phyloP scores from a whole-genome alignment of 2,888 invertebrate genomes.

The Brachycybe producta region DNA sequence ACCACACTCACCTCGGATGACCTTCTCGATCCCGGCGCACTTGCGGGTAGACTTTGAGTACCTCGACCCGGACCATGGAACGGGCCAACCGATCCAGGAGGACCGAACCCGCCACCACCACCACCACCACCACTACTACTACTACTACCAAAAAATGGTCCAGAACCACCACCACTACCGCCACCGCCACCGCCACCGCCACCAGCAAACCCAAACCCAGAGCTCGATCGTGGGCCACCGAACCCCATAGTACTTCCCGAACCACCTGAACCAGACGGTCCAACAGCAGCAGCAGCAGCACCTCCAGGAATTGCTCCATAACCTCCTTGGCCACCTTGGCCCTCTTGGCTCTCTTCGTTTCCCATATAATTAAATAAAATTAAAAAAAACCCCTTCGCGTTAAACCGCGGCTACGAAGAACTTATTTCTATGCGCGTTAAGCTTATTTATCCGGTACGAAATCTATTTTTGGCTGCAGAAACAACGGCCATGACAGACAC shows the following conservation, averaged over 20 bases:
- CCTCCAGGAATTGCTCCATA: not conserved
- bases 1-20: not conserved
- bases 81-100: not conserved
- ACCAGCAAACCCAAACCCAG: not conserved
- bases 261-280: not conserved
- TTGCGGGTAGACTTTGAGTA: slow-evolving; percentile 4
- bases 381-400: not conserved
- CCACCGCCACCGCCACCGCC: too few species aligned
- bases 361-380: slow-evolving; percentile 2
- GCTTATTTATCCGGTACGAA: too few species aligned
- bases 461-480: too few species aligned
- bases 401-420: not conserved
- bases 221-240: too few species aligned
- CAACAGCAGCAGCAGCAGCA: not conserved
- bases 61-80: not conserved
- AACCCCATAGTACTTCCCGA: too few species aligned
- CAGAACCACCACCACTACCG: too few species aligned
- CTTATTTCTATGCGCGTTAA: too few species aligned
- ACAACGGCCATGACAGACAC: too few species aligned
- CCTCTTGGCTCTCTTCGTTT: slow-evolving; percentile 15
- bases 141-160: too few species aligned
- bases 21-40: not conserved
- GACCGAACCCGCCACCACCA: not conserved
- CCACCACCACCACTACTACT: too few species aligned
- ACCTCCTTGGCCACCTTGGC: not conserved